These are phyloP conservation scores for Azorinus chamasolen DNA, from an alignment of 2,888 invertebrate species.

Conservation along the genomic window DNA sequence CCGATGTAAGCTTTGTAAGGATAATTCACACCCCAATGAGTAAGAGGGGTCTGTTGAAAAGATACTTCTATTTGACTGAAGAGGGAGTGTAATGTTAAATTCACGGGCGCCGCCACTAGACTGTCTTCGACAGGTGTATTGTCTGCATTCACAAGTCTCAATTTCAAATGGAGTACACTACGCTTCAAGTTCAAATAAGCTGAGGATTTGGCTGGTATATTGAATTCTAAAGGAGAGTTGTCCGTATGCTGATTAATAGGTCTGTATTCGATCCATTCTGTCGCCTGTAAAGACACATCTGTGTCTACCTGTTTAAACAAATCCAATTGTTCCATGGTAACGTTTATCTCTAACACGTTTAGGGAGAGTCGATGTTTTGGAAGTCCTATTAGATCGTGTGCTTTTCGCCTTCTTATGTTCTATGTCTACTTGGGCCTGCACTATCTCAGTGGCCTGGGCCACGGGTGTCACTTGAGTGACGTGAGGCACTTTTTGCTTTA, in stretches of 20 bases:
- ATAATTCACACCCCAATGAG: constrained; percentile 39
- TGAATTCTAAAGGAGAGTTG: constrained; percentile 1
- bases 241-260: constrained; percentile 7
- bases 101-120: background rate
- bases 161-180: background rate
- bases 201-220: background rate
- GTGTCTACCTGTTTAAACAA: background rate
- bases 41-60: constrained; percentile 18
- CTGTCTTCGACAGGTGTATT: background rate
- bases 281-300: background rate
- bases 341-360: background rate
- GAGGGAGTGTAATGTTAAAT: constrained; percentile 5
- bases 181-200: constrained; percentile 13
- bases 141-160: background rate
- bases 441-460: constrained; percentile 36
- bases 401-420: constrained; percentile 4
- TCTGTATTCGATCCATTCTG: constrained; percentile 10
- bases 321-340: background rate
- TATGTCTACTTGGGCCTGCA: constrained; percentile 28
- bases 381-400: background rate
- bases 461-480: constrained; percentile 30
- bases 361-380: too few relatives aligned
- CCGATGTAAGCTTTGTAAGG: constrained; percentile 60
- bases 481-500: constrained; percentile 11
- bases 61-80: constrained; percentile 4